These are phyloP conservation scores for Neotoma lepida DNA, from an alignment of 2,113 vertebrate species.

Conservation along the genomic window DNA sequence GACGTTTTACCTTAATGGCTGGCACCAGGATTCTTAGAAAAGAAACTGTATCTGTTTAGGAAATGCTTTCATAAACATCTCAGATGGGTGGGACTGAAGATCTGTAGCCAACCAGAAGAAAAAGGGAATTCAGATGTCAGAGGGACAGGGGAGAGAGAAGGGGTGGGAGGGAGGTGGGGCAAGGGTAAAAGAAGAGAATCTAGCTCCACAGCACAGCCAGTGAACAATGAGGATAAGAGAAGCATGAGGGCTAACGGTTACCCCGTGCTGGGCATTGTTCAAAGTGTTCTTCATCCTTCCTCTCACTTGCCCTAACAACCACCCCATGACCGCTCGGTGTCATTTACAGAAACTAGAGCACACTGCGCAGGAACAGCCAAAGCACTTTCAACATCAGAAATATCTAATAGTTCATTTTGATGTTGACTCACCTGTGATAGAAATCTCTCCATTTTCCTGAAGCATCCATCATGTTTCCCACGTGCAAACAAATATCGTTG, in stretches of 20 bases:
- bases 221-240: background rate
- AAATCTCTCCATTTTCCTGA: background rate
- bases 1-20: conserved; percentile 8
- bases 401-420: background rate
- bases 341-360: background rate
- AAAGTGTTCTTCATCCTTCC: background rate
- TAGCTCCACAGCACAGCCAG: background rate
- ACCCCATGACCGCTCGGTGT: background rate
- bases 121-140: background rate
- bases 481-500: background rate
- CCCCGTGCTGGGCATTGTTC: background rate
- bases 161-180: background rate
- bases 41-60: conserved; percentile 44
- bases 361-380: conserved; percentile 11
- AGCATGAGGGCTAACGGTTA: background rate
- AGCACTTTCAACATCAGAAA: background rate
- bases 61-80: conserved; percentile 40
- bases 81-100: background rate
- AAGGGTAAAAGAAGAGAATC: background rate
- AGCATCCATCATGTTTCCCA: conserved; percentile 17
- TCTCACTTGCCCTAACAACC: background rate
- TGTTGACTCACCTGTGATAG: background rate
- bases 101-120: background rate
- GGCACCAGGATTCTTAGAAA: conserved; percentile 28
- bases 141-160: background rate